Evolutionary conservation across 2,113 vertebrate species (phyloP).

Genomic region (Eleginops maclovinus): DNA sequence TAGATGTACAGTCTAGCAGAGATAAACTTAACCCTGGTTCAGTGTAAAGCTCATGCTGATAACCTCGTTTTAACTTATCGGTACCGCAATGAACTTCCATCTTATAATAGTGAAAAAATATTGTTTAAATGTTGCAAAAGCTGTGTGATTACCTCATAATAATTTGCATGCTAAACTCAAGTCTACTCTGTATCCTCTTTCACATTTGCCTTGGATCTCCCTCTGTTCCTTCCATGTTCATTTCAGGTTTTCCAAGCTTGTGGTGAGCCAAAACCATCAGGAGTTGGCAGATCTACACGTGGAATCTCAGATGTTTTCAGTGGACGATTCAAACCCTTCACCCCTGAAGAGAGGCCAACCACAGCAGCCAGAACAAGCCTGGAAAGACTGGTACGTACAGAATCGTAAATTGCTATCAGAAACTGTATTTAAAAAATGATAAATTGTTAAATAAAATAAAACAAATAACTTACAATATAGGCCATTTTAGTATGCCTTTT

Average conservation of each 20-base stretch:
- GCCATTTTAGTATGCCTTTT: not conserved
- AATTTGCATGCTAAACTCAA: too few species aligned
- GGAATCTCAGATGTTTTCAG: conserved; percentile 92
- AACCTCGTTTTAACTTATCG: conserved; percentile 14
- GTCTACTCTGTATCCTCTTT: conserved; percentile 7
- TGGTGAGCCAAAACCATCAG: conserved; percentile 92
- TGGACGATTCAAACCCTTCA: conserved; percentile 88
- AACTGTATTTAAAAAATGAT: not conserved
- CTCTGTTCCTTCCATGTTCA: conserved; percentile 69
- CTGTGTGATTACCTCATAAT: not conserved
- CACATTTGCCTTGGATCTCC: not conserved
- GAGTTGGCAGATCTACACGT: conserved; percentile 88
- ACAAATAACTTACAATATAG: not conserved
- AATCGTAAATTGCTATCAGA: not conserved
- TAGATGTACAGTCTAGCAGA: conserved; percentile 27
- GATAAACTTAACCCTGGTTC: conserved; percentile 1
- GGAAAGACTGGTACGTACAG: conserved; percentile 91
- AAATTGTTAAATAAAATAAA: not conserved
- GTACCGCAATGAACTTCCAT: not conserved
- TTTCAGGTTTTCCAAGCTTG: conserved; percentile 95
- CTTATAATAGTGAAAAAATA: conserved; percentile 3
- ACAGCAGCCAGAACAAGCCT: conserved; percentile 92
- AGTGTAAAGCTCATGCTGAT: conserved; percentile 18
- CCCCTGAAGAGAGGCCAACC: conserved; percentile 91
- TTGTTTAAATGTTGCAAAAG: conserved; percentile 10